Evolutionary conservation across 2,113 vertebrate species (phyloP).

Genomic region (Laticauda laticaudata): DNA sequence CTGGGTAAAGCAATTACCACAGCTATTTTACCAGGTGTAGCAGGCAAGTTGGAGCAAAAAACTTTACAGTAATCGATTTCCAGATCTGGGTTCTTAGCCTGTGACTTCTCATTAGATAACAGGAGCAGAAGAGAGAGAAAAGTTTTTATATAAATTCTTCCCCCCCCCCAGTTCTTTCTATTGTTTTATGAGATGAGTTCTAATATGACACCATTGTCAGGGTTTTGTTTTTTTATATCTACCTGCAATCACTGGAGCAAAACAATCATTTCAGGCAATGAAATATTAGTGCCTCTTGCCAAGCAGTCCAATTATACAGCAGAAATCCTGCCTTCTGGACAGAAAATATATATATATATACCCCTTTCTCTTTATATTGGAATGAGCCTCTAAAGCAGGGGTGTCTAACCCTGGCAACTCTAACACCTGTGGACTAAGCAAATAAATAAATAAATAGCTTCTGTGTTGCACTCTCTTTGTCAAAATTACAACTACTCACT

Average conservation of each 20-base stretch:
- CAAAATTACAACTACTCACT: conserved; percentile 66
- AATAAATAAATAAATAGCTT: neutral
- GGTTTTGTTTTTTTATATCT: neutral
- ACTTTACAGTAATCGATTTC: neutral
- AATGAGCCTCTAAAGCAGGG: neutral
- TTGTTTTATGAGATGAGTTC: neutral
- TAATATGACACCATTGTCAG: neutral
- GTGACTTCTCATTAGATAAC: neutral
- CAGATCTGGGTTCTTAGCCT: neutral
- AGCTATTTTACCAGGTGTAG: neutral
- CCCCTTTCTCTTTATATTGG: neutral
- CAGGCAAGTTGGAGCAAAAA: neutral
- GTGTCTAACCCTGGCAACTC: neutral
- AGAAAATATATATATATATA: neutral
- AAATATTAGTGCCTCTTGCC: neutral
- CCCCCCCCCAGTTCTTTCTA: too few relatives aligned
- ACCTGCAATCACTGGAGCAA: neutral
- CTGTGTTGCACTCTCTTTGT: rapidly evolving
- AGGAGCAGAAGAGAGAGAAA: neutral
- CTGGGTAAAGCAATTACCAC: neutral
- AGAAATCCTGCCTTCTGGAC: neutral
- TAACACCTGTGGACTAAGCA: neutral
- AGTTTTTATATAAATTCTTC: neutral
- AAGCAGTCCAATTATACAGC: neutral
- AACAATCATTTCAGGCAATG: neutral